These are phyloP conservation scores for Regulus satrapa DNA, from an alignment of 2,113 vertebrate species.

Conservation along the genomic window DNA sequence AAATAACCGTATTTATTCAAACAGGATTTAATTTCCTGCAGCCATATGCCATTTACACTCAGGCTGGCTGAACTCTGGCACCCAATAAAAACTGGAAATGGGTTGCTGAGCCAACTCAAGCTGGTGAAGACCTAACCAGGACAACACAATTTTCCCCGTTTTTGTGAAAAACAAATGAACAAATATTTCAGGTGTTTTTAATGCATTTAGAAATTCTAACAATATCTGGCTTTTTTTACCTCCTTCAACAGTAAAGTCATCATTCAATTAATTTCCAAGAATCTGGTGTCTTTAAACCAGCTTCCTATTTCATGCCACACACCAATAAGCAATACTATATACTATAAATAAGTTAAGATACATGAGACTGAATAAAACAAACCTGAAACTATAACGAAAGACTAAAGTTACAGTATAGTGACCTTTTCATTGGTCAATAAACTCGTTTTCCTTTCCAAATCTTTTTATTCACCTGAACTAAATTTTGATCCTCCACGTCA, in stretches of 20 bases:
- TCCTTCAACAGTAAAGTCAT: not conserved
- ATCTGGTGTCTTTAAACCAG: not conserved
- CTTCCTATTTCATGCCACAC: not conserved
- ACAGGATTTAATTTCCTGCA: constrained; percentile 38
- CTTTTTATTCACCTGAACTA: not conserved
- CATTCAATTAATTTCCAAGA: not conserved
- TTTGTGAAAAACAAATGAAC: not conserved
- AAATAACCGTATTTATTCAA: constrained; percentile 29
- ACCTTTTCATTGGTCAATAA: not conserved
- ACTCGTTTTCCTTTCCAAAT: not conserved
- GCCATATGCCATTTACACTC: not conserved
- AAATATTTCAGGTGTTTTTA: not conserved
- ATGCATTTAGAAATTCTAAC: not conserved
- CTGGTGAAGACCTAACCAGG: not conserved
- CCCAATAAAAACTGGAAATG: not conserved
- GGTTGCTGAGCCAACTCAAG: not conserved
- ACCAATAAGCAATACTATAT: not conserved
- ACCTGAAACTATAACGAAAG: not conserved
- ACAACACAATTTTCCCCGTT: not conserved
- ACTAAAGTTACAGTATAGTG: not conserved
- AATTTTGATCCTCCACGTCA: not conserved
- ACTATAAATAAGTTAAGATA: not conserved
- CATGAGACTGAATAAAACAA: not conserved
- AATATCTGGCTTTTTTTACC: not conserved
- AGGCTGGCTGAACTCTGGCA: not conserved